Base-by-base conservation (phyloP, 2,797 vertebrate genomes). In the Coluber constrictor region DNA sequence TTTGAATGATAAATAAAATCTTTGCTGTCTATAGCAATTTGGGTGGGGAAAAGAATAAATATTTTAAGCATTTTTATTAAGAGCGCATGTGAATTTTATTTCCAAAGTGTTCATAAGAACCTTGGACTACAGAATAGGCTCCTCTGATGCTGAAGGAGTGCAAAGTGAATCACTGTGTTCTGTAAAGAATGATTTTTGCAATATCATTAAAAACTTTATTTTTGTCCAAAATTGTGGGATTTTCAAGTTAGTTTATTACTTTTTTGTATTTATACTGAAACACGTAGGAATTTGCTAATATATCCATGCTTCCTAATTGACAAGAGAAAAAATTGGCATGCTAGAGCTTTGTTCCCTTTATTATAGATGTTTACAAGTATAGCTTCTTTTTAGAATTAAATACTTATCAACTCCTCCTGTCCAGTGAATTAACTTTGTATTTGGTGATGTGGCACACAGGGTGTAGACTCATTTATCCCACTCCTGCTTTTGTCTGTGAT, bases 101-200 rank as follows among this genome's bases (percentile, higher is more conserved):
- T 20, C 56, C 43, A n/a, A 10, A 27, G 4, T 79, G 55, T 11
- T 12, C 5, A n/a, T 32, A 25, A 23, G 91, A 88, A 57, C 15
- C 1, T 56, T 92, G 91, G 60, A 15, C 23, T 54, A 32, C 5
- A n/a, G 70, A 70, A 54, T 43, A n/a, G 43, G 54, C 12, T 89
- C 61, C 37, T 25, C 59, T 16, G 1, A 87, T 92, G 86, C 37
- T 93, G 61, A 54, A 92, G 61, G 54, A 94, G 94, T 25, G 25
- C 29, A 93, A 61, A 83, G 2, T 74, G 3, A 10, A 27, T 37
- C 4, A 27, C n/a, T 88, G 27, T 74, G 25, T 3, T 83, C 83
- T 66, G 59, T 23, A 25, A 83, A 88, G 12, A 86, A 92, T 51
- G 5, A 4, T 92, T 79, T 9, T 92, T 88, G 27, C 43, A 74